Conservation (phyloP, 2,797 vertebrate genomes). For the Sciurus carolinensis region DNA sequence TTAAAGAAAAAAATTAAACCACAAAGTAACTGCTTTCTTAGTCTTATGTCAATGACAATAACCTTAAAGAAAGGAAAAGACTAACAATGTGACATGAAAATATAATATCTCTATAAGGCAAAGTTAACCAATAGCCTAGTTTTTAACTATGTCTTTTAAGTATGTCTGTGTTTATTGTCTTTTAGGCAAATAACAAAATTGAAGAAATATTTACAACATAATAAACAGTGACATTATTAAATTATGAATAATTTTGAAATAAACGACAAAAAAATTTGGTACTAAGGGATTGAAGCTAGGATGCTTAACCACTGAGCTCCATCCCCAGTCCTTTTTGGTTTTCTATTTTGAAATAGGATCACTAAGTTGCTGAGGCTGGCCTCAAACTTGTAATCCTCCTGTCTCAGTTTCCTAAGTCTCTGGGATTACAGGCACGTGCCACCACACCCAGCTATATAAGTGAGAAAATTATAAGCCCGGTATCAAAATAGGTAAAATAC, state of each 20-base stretch:
- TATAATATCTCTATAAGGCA: neutral
- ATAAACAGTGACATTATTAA: neutral
- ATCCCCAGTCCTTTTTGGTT: neutral
- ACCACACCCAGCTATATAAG: no score
- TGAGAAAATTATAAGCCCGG: neutral
- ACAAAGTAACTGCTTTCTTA: slow-evolving; percentile 1
- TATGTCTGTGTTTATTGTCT: neutral
- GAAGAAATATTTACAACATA: neutral
- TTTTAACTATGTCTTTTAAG: neutral
- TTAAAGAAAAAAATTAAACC: neutral
- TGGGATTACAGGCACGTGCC: no score
- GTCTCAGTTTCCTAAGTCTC: no score
- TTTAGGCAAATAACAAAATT: neutral
- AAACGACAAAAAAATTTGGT: neutral
- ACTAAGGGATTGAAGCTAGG: no score
- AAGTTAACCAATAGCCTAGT: neutral
- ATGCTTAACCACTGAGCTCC: no score
- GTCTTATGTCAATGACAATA: neutral
- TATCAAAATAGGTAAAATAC: neutral
- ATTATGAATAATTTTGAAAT: neutral
- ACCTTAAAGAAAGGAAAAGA: neutral
- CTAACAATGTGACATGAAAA: neutral
- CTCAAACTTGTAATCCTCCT: no score
- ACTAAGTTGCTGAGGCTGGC: no score
- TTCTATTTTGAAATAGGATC: neutral